Conservation (phyloP, 2,888 invertebrate species). For the Drosophila differens region DNA sequence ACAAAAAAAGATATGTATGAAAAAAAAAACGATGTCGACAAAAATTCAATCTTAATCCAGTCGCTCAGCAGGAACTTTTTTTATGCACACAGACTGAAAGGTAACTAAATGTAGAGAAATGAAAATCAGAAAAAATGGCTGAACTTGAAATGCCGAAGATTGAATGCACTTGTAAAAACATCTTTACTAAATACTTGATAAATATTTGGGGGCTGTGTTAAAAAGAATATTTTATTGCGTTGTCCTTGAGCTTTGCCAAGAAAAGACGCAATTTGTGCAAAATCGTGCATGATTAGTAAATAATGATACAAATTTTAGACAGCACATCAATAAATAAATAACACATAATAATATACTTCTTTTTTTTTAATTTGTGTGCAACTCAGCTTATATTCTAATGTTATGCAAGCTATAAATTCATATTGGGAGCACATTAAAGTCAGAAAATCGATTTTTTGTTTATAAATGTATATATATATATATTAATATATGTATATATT, state of each 20-base stretch:
- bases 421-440: neutral
- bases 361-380: too few relatives aligned
- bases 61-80: slow-evolving; percentile 45
- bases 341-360: neutral
- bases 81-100: slow-evolving; percentile 35
- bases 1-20: slow-evolving; percentile 32
- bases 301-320: neutral
- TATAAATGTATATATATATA: neutral
- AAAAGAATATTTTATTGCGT: neutral
- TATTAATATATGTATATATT: neutral
- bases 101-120: slow-evolving; percentile 53
- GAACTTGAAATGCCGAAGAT: neutral
- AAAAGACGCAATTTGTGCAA: too few relatives aligned
- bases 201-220: neutral
- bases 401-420: neutral
- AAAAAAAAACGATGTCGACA: slow-evolving; percentile 18
- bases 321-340: neutral
- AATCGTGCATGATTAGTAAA: neutral
- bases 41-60: slow-evolving; percentile 78
- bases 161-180: slow-evolving; percentile 6
- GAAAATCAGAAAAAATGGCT: neutral
- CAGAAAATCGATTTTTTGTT: neutral
- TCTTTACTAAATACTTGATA: neutral
- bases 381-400: too few relatives aligned
- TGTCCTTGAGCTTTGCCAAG: too few relatives aligned